Conservation (phyloP, 2,888 invertebrate genomes). For the Hemaris fuciformis region DNA sequence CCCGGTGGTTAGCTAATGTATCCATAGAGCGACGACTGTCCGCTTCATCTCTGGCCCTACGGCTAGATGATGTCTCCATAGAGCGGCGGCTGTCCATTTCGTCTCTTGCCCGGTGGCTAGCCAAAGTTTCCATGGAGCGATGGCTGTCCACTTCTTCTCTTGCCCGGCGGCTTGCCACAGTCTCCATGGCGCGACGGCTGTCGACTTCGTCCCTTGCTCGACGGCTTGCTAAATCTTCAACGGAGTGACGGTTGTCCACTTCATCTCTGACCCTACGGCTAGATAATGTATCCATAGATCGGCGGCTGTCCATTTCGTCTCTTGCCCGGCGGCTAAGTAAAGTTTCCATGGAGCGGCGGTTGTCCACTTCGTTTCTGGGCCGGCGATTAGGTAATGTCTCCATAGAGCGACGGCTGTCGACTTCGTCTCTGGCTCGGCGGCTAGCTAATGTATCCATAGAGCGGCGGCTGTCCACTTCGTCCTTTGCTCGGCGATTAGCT, state of each 20-base stretch:
- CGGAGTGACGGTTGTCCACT: background rate
- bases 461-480: constrained; percentile 14
- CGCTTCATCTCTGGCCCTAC: background rate
- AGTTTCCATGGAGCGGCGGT: background rate
- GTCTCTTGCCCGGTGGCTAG: background rate
- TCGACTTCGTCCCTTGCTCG: background rate
- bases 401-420: background rate
- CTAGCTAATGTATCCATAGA: background rate
- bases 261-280: background rate
- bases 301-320: constrained; percentile 23
- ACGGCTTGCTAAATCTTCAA: background rate
- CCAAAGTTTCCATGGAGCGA: background rate
- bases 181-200: background rate
- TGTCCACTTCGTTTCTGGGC: background rate
- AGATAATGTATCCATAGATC: constrained; percentile 35
- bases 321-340: background rate
- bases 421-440: background rate
- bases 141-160: background rate
- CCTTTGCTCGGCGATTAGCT: constrained; percentile 5
- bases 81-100: background rate
- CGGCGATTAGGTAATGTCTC: background rate
- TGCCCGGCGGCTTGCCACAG: background rate
- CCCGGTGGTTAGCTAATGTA: background rate
- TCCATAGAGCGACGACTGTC: background rate
- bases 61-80: background rate